Evolutionary conservation across 2,113 vertebrate species (phyloP).

Genomic region (Crotalus tigris): DNA sequence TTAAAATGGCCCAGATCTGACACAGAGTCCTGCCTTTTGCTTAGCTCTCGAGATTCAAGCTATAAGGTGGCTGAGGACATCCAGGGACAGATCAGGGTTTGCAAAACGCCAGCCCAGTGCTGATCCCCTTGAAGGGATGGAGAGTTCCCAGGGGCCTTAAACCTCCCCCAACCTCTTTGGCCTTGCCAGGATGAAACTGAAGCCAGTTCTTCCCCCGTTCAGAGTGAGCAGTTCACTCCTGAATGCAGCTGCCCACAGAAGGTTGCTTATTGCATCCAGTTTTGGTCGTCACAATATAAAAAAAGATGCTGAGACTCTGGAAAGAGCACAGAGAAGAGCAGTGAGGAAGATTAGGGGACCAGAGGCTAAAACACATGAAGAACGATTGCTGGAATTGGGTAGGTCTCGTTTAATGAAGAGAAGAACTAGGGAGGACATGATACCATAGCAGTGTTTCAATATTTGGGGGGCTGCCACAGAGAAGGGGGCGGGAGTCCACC

Average conservation of each 20-base stretch:
- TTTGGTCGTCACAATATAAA: not conserved
- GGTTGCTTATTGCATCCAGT: not conserved
- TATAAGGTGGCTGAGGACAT: not conserved
- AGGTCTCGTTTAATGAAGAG: not conserved
- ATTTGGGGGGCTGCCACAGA: not conserved
- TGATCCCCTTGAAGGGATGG: not conserved
- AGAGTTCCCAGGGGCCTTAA: not conserved
- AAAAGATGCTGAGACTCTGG: not conserved
- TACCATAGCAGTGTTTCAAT: not conserved
- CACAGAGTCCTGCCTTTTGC: not conserved
- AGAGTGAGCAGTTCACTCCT: not conserved
- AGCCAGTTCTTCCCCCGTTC: not conserved
- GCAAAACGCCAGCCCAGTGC: no score
- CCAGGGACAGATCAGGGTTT: no score
- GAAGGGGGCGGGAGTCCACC: no score
- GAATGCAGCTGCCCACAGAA: not conserved
- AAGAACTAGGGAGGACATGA: not conserved
- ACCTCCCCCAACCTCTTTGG: not conserved
- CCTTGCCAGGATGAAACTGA: not conserved
- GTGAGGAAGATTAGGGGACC: fast-evolving
- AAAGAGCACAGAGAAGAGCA: not conserved
- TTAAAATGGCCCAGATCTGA: not conserved
- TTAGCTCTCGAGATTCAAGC: not conserved
- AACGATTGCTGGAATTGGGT: not conserved
- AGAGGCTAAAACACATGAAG: no score